Conservation (phyloP, 2,113 vertebrate species). For the Thomomys bottae region DNA sequence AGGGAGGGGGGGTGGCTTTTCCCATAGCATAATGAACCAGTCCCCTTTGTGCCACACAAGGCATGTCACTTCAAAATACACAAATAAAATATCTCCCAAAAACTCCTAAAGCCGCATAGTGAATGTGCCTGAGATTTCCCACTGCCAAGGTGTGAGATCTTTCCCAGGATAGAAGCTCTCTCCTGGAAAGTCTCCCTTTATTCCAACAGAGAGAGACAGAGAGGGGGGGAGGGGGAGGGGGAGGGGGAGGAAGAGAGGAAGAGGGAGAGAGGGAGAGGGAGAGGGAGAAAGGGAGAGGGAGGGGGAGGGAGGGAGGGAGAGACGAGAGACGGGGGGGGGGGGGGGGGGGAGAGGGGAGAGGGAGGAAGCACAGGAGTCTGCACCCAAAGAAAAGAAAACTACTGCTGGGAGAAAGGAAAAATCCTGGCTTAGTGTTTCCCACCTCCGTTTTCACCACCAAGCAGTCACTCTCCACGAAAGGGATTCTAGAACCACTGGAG, state of each 20-base stretch:
- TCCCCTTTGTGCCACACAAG: conserved; percentile 41
- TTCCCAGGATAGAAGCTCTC: conserved; percentile 4
- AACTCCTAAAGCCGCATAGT: background rate
- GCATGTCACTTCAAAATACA: conserved; percentile 54
- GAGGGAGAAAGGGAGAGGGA: no score
- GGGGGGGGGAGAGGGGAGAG: no score
- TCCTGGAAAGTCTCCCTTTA: background rate
- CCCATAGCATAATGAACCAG: conserved; percentile 57
- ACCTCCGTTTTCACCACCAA: background rate
- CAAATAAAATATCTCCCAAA: conserved; percentile 40
- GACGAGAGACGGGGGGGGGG: no score
- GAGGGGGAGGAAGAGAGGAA: no score
- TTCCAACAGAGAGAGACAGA: conserved; percentile 20
- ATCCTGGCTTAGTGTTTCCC: background rate
- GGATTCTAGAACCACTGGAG: no score
- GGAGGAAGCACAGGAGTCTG: background rate
- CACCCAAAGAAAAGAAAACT: conserved; percentile 5
- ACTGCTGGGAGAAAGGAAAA: background rate
- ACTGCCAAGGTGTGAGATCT: background rate
- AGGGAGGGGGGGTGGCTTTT: conserved; percentile 60
- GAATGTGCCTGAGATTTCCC: background rate
- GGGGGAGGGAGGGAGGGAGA: no score
- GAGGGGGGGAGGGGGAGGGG: no score
- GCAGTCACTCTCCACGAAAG: background rate
- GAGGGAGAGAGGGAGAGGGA: no score